Conservation (phyloP, 2,888 invertebrate genomes). For the Mesoligia furuncula region DNA sequence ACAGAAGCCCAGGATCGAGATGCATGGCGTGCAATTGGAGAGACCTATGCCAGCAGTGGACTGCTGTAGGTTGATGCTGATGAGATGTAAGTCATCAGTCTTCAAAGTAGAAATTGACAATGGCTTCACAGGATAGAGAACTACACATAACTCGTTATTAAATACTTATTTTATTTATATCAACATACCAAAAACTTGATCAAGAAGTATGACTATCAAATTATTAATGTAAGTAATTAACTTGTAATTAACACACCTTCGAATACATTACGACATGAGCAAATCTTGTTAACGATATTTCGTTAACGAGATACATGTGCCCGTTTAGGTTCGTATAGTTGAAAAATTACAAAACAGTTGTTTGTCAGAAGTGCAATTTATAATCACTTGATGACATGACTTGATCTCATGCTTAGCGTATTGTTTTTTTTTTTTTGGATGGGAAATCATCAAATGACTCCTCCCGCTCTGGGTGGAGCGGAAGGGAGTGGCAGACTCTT, state of each 20-base stretch:
- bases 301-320: background rate
- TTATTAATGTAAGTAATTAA: background rate
- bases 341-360: conserved; percentile 8
- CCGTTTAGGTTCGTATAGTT: conserved; percentile 2
- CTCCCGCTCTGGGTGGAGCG: too few relatives aligned
- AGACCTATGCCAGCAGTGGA: background rate
- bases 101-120: background rate
- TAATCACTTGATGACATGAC: background rate
- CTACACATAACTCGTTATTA: background rate
- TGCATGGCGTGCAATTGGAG: too few relatives aligned
- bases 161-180: background rate
- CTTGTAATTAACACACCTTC: background rate
- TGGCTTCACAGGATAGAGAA: background rate
- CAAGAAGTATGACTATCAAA: background rate
- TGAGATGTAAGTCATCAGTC: background rate
- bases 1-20: background rate
- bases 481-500: too few relatives aligned
- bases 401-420: background rate
- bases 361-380: conserved; percentile 15
- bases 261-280: conserved; percentile 27
- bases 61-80: background rate
- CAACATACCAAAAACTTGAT: background rate
- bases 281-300: conserved; percentile 28
- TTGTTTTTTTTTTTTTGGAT: too few relatives aligned
- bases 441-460: too few relatives aligned